Evolutionary conservation across 2,888 invertebrate species (phyloP), one percentile per base, ranked within the genome.

Genomic region (Iphiclides podalirius): DNA sequence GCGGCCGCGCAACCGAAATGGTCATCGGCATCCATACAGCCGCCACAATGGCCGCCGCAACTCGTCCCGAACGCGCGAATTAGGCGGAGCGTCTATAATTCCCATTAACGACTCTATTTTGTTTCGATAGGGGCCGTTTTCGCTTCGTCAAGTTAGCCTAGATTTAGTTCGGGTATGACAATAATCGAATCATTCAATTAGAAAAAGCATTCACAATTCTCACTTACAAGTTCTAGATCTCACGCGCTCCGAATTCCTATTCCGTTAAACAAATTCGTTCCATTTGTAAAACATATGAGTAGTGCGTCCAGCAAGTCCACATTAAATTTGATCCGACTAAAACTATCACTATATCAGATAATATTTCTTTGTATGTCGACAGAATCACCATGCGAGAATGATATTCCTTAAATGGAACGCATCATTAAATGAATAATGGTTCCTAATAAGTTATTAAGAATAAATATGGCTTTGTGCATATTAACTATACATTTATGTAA

Each of bases 1-100:
- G 77, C 75, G 76, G 78, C 72, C 75, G 76, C 75, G 82, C 79
- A 79, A 82, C 86, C 77, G 85, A 84, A 86, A 86, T 87, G 87
- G 87, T 84, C 87, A 87, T 83, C 81, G 86, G 87, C 78, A 85
- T 87, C 75, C 74, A 73, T 63, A 64, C 69, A 57, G 66, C 68
- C 64, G 65, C 72, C 74, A 84, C 81, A 82, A 83, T 83, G 75
- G 77, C 68, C 63, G 62, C 68, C 63, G 70, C 68, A n/a, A 61
- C 60, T 59, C 61, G 45, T 57, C 60, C 59, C 63, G 63, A 68
- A 67, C 69, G 55, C 51, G 57, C 51, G 61, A 64, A 77, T 75
- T 78, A 72, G 70, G 61, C 71, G 73, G 72, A 35, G 16, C 39
- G 44, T 49, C 48, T 33, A 42, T 48, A 17, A 37, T 35, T 37